A percentile compares a stretch with the other conserved stretches of the same genome.
Evolutionary conservation across 1,140 invertebrate species (phyloP).

Genomic region (Panagrolaimus sp.): DNA sequence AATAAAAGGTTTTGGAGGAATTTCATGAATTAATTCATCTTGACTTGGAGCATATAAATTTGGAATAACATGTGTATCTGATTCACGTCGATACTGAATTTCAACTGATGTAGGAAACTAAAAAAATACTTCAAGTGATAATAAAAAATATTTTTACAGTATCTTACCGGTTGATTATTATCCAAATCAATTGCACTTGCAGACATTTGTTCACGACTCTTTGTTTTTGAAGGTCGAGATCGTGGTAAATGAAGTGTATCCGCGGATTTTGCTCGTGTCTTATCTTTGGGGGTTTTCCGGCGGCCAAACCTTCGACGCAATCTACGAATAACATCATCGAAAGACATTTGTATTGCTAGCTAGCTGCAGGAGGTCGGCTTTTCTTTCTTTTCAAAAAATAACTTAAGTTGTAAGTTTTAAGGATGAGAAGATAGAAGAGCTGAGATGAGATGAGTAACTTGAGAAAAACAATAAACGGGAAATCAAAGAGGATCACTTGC

Average conservation of each 20-base stretch:
- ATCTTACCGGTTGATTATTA: constrained; percentile 6
- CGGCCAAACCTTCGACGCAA: not conserved
- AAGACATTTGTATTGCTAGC: not conserved
- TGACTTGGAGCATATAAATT: not conserved
- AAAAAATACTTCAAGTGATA: not conserved
- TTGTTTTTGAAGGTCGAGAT: not conserved
- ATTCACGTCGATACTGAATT: constrained; percentile 10
- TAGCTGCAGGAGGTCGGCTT: too few species aligned
- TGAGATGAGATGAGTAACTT: not conserved
- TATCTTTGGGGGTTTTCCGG: not conserved
- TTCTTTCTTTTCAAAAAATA: too few species aligned
- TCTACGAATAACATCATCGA: constrained; percentile 7
- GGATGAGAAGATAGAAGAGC: not conserved
- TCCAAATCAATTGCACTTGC: constrained; percentile 9
- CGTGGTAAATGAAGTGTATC: not conserved
- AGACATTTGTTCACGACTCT: constrained; percentile 6
- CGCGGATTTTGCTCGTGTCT: not conserved
- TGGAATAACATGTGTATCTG: constrained; percentile 3
- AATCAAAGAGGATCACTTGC: not conserved
- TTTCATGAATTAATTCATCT: not conserved
- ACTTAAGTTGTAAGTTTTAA: not conserved
- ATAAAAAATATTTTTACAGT: not conserved
- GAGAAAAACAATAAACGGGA: not conserved
- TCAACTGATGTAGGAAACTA: not conserved
- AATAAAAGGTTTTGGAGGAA: not conserved